A percentile compares a stretch with the other conserved stretches of the same genome.
phyloP scores from a whole-genome alignment of 2,888 invertebrate species.

The Apamea anceps region DNA sequence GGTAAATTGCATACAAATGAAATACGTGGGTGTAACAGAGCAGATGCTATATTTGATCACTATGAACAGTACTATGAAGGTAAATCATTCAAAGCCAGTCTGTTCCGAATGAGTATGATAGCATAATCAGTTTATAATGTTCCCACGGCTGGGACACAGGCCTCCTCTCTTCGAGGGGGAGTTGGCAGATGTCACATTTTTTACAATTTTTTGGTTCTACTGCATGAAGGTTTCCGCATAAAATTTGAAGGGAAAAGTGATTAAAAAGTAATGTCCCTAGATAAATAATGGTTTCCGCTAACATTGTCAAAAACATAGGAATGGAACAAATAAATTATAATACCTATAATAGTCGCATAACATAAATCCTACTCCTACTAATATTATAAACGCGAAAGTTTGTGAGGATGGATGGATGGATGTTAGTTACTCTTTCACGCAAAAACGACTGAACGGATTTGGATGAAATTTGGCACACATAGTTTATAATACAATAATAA shows the following conservation, averaged over 20 bases:
- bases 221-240: neutral
- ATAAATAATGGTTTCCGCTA: slow-evolving; percentile 20
- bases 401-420: no score
- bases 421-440: no score
- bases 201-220: neutral
- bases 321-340: slow-evolving; percentile 5
- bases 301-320: slow-evolving; percentile 5
- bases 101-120: neutral
- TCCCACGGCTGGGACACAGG: neutral
- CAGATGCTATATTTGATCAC: slow-evolving; percentile 1
- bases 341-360: no score
- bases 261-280: neutral
- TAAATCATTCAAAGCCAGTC: neutral
- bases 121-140: neutral
- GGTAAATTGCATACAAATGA: slow-evolving; percentile 22
- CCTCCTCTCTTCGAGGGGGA: neutral
- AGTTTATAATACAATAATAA: no score
- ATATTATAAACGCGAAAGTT: no score
- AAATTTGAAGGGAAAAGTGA: neutral
- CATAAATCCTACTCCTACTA: no score
- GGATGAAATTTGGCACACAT: no score
- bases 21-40: slow-evolving; percentile 8
- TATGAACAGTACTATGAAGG: neutral
- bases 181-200: neutral
- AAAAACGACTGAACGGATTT: no score